These are phyloP conservation scores for Sylvia atricapilla DNA, from an alignment of 2,113 vertebrate species.

Conservation along the genomic window DNA sequence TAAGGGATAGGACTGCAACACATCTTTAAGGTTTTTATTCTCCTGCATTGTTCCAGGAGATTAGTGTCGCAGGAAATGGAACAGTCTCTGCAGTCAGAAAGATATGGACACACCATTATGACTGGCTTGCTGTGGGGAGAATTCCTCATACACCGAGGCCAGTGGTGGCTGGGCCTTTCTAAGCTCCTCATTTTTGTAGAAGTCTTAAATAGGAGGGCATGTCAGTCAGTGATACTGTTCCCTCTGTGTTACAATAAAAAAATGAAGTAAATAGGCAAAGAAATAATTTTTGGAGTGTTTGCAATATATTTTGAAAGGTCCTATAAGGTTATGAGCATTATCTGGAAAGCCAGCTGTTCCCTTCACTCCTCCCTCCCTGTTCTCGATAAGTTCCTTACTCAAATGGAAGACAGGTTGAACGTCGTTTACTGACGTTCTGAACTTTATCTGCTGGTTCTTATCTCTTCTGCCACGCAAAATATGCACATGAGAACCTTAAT, in stretches of 20 bases:
- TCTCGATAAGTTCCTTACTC: background rate
- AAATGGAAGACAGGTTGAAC: background rate
- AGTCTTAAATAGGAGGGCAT: background rate
- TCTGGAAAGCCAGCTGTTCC: conserved; percentile 47
- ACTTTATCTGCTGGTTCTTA: conserved; percentile 39
- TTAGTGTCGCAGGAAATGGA: conserved; percentile 29
- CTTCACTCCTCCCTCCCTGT: conserved; percentile 34
- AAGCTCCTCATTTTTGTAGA: background rate
- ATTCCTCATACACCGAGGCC: background rate
- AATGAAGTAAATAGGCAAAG: background rate
- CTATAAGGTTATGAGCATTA: conserved; percentile 45
- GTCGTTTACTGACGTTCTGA: background rate
- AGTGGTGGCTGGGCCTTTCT: background rate
- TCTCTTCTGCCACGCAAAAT: background rate
- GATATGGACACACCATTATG: background rate
- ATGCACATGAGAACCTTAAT: background rate
- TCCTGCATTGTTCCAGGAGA: background rate
- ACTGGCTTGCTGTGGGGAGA: background rate
- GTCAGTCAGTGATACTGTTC: background rate
- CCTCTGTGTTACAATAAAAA: background rate
- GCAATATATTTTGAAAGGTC: conserved; percentile 4
- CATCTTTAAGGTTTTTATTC: background rate
- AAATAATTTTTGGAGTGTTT: background rate
- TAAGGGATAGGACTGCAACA: background rate
- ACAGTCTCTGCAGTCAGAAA: background rate